Evolutionary conservation across 2,113 vertebrate genomes (phyloP), one percentile per base, ranked within the genome.

Genomic region (Eupsittula cactorum): DNA sequence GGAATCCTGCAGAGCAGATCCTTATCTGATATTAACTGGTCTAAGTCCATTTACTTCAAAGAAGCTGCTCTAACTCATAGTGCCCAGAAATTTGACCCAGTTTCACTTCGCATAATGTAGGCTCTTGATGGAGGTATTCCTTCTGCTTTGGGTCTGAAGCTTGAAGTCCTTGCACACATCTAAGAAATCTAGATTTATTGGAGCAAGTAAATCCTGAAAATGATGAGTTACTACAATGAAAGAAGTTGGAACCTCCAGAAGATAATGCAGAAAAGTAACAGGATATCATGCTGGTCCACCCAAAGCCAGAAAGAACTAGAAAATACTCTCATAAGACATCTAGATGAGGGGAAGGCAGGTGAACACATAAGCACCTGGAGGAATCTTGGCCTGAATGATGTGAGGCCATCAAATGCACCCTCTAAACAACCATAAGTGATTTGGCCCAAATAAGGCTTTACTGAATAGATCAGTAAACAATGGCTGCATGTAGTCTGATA

Each of bases 1-100:
- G 89, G 82, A 96, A 90, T 70, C 91, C 71, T 6, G 67, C 42
- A 93, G 90, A 95, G 75, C 90, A 86, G 87, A 90, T 80, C 82
- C 42, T 91, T 85, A 90, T n/a, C 70, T 80, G 67, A 25, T 93
- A 67, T 87, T 94, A 91, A 95, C 85, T 92, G 90, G 49, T 73
- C 57, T 79, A 69, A 92, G 78, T 91, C 78, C n/a, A 84, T 90
- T 94, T 87, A 67, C 82, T 94, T 93, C 90, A 93, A 88, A 96
- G 84, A 88, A 85, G 59, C 41, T 81, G 37, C 80, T 93, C 31
- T 76, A 91, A 92, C 31, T 71, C 82, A 73, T 21, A 49, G 57
- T 33, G 70, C 87, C 87, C 84, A 91, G 67, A 93, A 91, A 93
- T 91, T 31, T 94, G 94, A 94, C 79, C 87, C 82, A 87, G 41